Evolutionary conservation across 1,140 invertebrate genomes (phyloP).

Genomic region (Lysiphlebus fabarum): DNA sequence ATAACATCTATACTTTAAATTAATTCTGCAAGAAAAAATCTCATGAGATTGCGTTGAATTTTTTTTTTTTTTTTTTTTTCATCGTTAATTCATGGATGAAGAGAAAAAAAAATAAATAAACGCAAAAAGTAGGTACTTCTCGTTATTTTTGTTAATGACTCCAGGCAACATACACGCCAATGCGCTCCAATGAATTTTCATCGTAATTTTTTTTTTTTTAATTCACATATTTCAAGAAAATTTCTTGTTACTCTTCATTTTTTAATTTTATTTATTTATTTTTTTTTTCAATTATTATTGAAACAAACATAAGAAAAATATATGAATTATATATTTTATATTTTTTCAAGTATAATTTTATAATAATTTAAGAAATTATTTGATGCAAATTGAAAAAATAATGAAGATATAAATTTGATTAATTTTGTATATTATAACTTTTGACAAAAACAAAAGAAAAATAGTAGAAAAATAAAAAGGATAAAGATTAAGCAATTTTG

Average conservation of each 20-base stretch:
- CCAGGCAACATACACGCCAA: conserved; percentile 8
- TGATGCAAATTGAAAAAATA: background rate
- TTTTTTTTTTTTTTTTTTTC: too few relatives aligned
- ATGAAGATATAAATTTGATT: background rate
- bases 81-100: too few relatives aligned
- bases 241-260: background rate
- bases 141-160: conserved; percentile 18
- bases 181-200: conserved; percentile 1
- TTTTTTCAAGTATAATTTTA: too few relatives aligned
- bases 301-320: too few relatives aligned
- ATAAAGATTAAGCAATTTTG: background rate
- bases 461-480: background rate
- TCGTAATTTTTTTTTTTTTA: conserved; percentile 7
- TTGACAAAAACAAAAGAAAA: too few relatives aligned
- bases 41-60: too few relatives aligned
- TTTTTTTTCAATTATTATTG: too few relatives aligned
- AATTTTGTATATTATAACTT: background rate
- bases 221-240: background rate
- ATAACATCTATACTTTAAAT: too few relatives aligned
- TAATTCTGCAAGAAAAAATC: too few relatives aligned
- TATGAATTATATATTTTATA: too few relatives aligned
- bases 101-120: conserved; percentile 1
- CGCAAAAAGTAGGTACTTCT: conserved; percentile 17
- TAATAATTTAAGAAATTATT: background rate
- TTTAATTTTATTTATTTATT: background rate